Evolutionary conservation across 2,113 vertebrate genomes (phyloP).

Genomic region (Sterna hirundo): DNA sequence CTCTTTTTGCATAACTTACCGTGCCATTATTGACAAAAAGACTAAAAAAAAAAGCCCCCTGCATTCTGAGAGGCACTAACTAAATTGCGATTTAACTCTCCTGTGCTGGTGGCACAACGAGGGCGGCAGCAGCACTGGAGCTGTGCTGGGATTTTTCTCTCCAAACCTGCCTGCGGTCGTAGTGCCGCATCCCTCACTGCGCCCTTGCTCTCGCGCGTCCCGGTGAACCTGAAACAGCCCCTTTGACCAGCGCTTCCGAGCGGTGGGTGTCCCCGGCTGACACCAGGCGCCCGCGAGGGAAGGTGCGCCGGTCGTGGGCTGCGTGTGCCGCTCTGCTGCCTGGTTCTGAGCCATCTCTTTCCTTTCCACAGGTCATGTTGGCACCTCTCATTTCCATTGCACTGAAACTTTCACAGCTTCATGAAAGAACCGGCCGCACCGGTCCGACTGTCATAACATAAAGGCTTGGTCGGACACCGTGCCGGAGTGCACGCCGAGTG

Average conservation of each 20-base stretch:
- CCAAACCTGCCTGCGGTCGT: accelerated
- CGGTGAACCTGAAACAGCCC: neutral
- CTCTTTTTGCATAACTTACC: neutral
- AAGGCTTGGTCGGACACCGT: neutral
- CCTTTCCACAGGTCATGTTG: constrained; percentile 89
- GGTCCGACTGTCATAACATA: constrained; percentile 96
- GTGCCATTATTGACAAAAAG: neutral
- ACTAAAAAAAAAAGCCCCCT: neutral
- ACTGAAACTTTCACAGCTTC: constrained; percentile 91
- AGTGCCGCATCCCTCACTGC: accelerated
- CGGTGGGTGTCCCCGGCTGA: accelerated
- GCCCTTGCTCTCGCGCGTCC: neutral
- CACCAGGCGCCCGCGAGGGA: accelerated
- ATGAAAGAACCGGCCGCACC: constrained; percentile 86
- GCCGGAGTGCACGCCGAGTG: neutral
- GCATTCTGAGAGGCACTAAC: neutral
- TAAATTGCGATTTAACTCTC: neutral
- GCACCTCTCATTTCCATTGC: constrained; percentile 93
- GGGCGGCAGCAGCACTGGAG: neutral
- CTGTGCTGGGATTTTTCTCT: neutral
- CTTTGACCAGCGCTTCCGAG: neutral
- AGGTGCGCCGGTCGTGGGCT: accelerated
- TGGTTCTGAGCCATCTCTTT: neutral
- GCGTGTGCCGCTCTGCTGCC: neutral
- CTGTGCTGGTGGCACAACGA: accelerated